Base-by-base conservation (phyloP, 2,797 vertebrate genomes). In the Etheostoma perlongum region DNA sequence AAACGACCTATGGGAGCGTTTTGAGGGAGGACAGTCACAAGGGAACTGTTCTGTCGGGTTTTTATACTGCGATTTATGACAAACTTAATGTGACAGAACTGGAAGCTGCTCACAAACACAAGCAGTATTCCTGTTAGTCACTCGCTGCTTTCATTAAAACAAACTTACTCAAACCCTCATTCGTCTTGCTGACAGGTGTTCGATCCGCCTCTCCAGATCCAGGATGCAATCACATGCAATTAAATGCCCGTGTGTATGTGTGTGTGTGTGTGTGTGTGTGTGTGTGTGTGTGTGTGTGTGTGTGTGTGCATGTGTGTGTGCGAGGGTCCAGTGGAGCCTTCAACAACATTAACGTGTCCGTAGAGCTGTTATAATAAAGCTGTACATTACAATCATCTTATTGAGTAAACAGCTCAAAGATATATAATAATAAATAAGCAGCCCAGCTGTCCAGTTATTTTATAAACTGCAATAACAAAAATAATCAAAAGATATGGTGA, bases 141-240 rank as follows among this genome's bases (percentile, higher is more conserved):
- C 21, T 72, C 18, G 0, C 57, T 11, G 67, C 68, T 51, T 46
- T 36, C 77, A 68, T 57, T 61, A 46, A 70, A 72, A 67, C 6
- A 4, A 78, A 72, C 46, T 30, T 8, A 44, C 63, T 77, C 67
- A 66, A 36, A 67, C 21, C 11, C 25, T 74, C 83, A 79, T 79
- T 73, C 46, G 5, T 81, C 79, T 77, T 55, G 15, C 30, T 82
- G 86, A 84, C 84, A 78, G 68, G 0, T 71, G 59, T 55, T 75
- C 79, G 66, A 66, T 77, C 23, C 40, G 49, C 58, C 67, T 60
- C 62, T 25, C 42, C 8, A 42, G 30, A 62, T 51, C 36, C 74
- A 79, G 58, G 66, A 79, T 42, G 69, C 49, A 81, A 76, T 81
- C 72, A 58, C 72, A 73, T 4, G 64, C 59, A 57, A 25, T 71